A percentile compares a stretch with the other conserved stretches of the same genome.
Evolutionary conservation across 2,888 invertebrate genomes (phyloP).

Genomic region (Philaethria dido): DNA sequence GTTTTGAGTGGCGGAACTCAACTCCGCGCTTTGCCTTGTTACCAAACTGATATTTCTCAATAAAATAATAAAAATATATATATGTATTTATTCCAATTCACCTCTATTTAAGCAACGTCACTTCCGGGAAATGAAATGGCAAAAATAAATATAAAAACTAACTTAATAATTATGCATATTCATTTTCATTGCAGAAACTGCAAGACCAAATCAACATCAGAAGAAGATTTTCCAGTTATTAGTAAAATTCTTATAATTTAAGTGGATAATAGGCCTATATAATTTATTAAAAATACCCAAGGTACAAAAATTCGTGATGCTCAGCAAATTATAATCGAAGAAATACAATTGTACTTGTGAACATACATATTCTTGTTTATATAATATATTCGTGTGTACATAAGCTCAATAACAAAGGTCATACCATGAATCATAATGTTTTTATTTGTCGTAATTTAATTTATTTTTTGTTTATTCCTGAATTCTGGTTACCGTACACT

Average conservation of each 20-base stretch:
- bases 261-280: not conserved
- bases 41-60: too few species aligned
- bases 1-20: too few species aligned
- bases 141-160: too few species aligned
- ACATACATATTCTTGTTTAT: too few species aligned
- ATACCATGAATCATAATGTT: not conserved
- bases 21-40: too few species aligned
- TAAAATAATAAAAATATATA: too few species aligned
- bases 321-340: not conserved
- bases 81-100: too few species aligned
- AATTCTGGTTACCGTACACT: not conserved
- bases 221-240: slow-evolving; percentile 26
- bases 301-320: not conserved
- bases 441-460: not conserved
- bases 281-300: not conserved
- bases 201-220: slow-evolving; percentile 48
- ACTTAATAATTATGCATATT: not conserved
- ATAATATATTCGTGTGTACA: not conserved
- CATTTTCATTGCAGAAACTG: slow-evolving; percentile 56
- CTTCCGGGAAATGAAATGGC: too few species aligned
- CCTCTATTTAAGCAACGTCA: too few species aligned
- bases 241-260: slow-evolving; percentile 7
- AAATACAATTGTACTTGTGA: not conserved
- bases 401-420: not conserved
- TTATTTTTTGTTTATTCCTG: not conserved